Percentiles rank a stretch among this genome's conserved stretches.
Evolutionary conservation across 2,113 vertebrate species (phyloP).

Genomic region (Pristiophorus japonicus): DNA sequence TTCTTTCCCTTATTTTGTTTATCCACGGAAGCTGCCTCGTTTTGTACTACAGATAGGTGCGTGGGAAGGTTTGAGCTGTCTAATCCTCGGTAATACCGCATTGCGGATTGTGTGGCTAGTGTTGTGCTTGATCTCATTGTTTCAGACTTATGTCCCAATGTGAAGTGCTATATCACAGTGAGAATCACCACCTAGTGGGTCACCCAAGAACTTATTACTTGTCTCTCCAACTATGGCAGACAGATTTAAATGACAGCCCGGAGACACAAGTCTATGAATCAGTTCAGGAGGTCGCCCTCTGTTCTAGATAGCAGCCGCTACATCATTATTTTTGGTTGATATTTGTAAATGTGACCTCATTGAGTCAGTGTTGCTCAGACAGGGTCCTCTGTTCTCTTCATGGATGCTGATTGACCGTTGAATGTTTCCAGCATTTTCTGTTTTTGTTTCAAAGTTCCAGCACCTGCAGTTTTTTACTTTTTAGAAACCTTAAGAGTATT

Average conservation of each 20-base stretch:
- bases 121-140: neutral
- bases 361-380: neutral
- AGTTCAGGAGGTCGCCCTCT: neutral
- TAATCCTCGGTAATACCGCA: neutral
- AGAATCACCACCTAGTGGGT: neutral
- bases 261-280: neutral
- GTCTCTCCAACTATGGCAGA: neutral
- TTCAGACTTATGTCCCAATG: neutral
- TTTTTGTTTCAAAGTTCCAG: neutral
- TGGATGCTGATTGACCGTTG: neutral
- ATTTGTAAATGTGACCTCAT: neutral
- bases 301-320: neutral
- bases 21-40: neutral
- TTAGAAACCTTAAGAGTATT: neutral
- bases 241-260: neutral
- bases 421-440: neutral
- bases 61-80: neutral
- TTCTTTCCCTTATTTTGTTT: neutral
- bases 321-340: neutral
- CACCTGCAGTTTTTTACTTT: neutral
- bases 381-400: neutral
- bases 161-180: neutral
- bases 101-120: neutral
- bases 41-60: neutral
- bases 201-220: neutral